Base-by-base conservation (phyloP, 1,140 invertebrate genomes). In the Nymphalis io region DNA sequence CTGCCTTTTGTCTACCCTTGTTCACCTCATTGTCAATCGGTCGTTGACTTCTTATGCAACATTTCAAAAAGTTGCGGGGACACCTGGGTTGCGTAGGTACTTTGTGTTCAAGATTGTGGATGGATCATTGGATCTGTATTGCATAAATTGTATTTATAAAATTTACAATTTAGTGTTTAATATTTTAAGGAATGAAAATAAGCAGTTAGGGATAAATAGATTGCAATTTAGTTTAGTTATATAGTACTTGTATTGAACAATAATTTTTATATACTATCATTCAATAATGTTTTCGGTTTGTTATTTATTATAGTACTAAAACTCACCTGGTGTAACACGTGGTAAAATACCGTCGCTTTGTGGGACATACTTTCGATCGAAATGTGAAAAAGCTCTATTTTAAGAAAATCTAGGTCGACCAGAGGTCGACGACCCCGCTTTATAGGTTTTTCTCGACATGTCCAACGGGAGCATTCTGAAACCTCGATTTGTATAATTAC, bases 31-130 rank as follows among this genome's bases (percentile, higher is more conserved):
- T 78, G 82, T 82, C 71, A 63, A 61, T 23, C 62, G 83, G 79
- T 82, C 81, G 75, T 63, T 70, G 81, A 83, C 81, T 78, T 39
- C 72, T 84, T 82, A 77, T 84, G 80, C 81, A 83, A 83, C 67
- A 73, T 74, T 42, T 68, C 71, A 73, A 72, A 70, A 63, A 51
- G 59, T 72, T 51, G 60, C 75, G 73, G 71, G n/a, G 51, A 80
- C 80, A 84, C 46, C 46, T 79, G 79, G 44, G 62, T 75, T 74
- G 57, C 39, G 48, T 73, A 71, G 69, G 40, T 65, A 55, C 42
- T 21, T n/a, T 16, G 42, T 5, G 13, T 12, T 21, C 46, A 10
- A 51, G 18, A n/a, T n/a, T n/a, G 12, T 51, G 20, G 16, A 21
- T 51, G n/a, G n/a, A n/a, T 33, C 4, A 8, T 33, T 3, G 27